phyloP scores from a whole-genome alignment of 2,888 invertebrate genomes.

The Helobdella robusta region DNA sequence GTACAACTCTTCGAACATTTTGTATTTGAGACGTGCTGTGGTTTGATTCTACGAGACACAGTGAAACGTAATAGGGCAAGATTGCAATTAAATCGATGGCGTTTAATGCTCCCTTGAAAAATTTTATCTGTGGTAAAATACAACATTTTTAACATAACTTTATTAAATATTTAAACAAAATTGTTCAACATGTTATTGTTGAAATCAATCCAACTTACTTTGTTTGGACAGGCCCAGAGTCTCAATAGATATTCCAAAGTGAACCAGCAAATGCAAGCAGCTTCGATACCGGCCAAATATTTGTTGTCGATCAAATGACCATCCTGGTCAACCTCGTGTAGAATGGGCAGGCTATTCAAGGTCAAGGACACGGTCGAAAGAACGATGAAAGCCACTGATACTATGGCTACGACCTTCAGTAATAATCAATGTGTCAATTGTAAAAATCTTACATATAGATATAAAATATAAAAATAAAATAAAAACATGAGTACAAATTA shows the following conservation, averaged over 20 bases:
- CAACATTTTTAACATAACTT: not conserved
- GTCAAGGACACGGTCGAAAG: conserved; percentile 97
- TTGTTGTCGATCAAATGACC: conserved; percentile 41
- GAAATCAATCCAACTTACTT: conserved; percentile 46
- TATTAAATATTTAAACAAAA: not conserved
- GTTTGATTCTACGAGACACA: conserved; percentile 94
- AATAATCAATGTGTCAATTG: not conserved
- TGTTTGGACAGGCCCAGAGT: conserved; percentile 95
- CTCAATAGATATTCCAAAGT: conserved; percentile 92
- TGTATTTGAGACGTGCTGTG: conserved; percentile 52
- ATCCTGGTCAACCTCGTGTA: conserved; percentile 79
- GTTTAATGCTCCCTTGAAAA: conserved; percentile 96
- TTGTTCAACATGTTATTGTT: not conserved
- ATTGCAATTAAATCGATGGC: conserved; percentile 96
- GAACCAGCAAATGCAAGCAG: conserved; percentile 98
- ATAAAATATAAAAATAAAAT: not conserved
- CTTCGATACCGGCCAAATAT: conserved; percentile 84
- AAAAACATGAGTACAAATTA: not conserved
- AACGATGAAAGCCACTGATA: conserved; percentile 99
- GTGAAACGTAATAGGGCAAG: conserved; percentile 92
- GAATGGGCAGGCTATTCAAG: conserved; percentile 92
- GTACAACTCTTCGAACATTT: conserved; percentile 93
- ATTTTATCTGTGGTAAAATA: conserved; percentile 66
- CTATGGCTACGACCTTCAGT: conserved; percentile 68
- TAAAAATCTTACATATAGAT: not conserved